These are phyloP conservation scores for Nycticorax nycticorax DNA, from an alignment of 2,113 vertebrate genomes.

Conservation along the genomic window DNA sequence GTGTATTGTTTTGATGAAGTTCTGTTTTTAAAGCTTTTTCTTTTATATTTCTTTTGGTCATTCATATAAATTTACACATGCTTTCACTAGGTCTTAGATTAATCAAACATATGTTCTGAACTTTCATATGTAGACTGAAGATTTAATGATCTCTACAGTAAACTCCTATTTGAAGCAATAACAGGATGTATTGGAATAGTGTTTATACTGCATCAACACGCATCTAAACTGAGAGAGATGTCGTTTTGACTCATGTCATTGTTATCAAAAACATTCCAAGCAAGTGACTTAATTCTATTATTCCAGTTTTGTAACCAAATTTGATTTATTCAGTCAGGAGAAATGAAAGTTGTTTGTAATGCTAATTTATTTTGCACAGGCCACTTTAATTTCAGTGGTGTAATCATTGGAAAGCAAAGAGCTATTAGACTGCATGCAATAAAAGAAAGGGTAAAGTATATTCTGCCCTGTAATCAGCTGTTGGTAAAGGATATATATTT, in stretches of 20 bases:
- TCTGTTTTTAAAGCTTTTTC: neutral
- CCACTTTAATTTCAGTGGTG: neutral
- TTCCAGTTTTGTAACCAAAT: conserved; percentile 32
- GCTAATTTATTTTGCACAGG: conserved; percentile 58
- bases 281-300: neutral
- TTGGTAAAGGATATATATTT: neutral
- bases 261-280: neutral
- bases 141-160: neutral
- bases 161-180: neutral
- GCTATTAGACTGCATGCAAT: neutral
- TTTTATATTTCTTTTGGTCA: neutral
- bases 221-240: rapidly evolving
- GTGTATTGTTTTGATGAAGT: neutral
- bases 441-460: neutral
- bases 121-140: neutral
- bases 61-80: neutral
- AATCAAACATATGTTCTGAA: neutral
- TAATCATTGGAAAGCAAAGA: conserved; percentile 52
- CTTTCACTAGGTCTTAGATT: neutral
- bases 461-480: neutral
- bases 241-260: neutral
- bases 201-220: neutral
- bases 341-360: conserved; percentile 45
- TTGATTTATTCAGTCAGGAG: conserved; percentile 30
- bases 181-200: neutral